These are phyloP conservation scores for Puma concolor DNA, from an alignment of 2,113 vertebrate species.

Conservation along the genomic window DNA sequence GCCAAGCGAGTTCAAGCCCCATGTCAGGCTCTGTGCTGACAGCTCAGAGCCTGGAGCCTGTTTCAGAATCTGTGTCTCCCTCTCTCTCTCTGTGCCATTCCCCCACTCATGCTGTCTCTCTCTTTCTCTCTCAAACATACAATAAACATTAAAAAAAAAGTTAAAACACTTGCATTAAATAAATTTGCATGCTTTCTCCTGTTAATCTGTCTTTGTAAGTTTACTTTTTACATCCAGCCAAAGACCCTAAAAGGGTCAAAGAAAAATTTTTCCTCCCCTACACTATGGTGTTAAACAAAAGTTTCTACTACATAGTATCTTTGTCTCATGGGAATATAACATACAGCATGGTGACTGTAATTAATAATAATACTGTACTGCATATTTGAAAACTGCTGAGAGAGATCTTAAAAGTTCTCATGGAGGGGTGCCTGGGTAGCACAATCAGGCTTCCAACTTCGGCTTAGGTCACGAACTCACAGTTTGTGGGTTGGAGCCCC, in stretches of 20 bases:
- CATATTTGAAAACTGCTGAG: not conserved
- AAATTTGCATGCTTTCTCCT: not conserved
- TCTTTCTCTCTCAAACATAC: too few species aligned
- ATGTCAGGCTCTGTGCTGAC: too few species aligned
- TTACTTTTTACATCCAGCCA: not conserved
- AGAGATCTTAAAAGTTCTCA: not conserved
- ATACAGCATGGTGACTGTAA: not conserved
- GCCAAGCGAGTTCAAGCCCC: too few species aligned
- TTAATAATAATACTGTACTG: not conserved
- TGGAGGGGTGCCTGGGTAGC: too few species aligned
- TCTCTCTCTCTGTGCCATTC: too few species aligned
- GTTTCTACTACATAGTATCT: constrained; percentile 9
- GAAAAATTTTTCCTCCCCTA: not conserved
- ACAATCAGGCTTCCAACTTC: too few species aligned
- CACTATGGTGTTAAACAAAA: not conserved
- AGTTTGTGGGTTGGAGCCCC: too few species aligned
- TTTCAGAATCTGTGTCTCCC: too few species aligned
- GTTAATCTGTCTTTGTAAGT: not conserved
- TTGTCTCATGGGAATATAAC: not conserved
- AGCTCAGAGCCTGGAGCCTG: too few species aligned
- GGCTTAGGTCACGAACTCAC: too few species aligned
- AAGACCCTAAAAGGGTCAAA: not conserved
- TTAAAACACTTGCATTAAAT: not conserved
- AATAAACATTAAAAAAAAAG: too few species aligned
- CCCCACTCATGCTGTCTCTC: too few species aligned